Base-by-base conservation (phyloP, 37 sponge, comb jelly and placozoan genomes). In the Tethya wilhelma region DNA sequence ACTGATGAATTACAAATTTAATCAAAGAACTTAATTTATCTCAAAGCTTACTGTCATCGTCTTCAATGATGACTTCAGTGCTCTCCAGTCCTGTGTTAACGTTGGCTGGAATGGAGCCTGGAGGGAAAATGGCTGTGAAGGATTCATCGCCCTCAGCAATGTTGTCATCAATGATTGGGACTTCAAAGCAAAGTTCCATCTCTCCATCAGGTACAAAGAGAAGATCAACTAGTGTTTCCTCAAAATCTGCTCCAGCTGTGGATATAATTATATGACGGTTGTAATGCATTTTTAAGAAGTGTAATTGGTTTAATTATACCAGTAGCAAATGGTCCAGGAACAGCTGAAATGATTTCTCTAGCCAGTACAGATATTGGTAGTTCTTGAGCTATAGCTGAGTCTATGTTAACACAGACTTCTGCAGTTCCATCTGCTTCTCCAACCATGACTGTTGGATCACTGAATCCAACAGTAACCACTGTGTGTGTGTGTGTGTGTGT, bases 111-210 rank as follows among this genome's bases (percentile, higher is more conserved):
- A 31, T 2, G 43, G 26, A 38, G 69, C n/a, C n/a, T n/a, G 3
- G 56, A 6, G 31, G 36, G 62, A 41, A 22, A 33, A 28, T 4
- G 69, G 56, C 31, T 5, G n/a, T n/a, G 36, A 83, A 72, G 26
- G 2, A 8, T 71, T 83, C 79, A 56, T 44, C 45, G 0, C 66
- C 46, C 49, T 89, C 89, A 55, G 71, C 60, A 42, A 72, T 56
- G 44, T 33, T 49, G 60, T 75, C 74, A 49, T 74, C 57, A 56
- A 67, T 57, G 59, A 40, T 79, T 29, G 30, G 62, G 7, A 63
- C 42, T 37, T 53, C 53, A 2, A 76, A 36, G 25, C 81, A 71
- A 28, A 32, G 2, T 28, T 0, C 22, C 28, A n/a, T n/a, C n/a
- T n/a, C n/a, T n/a, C 59, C 59, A 58, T n/a, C 59, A 28, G 59